Conservation (phyloP, 1,140 invertebrate species). For the Drosophila nannoptera region DNA sequence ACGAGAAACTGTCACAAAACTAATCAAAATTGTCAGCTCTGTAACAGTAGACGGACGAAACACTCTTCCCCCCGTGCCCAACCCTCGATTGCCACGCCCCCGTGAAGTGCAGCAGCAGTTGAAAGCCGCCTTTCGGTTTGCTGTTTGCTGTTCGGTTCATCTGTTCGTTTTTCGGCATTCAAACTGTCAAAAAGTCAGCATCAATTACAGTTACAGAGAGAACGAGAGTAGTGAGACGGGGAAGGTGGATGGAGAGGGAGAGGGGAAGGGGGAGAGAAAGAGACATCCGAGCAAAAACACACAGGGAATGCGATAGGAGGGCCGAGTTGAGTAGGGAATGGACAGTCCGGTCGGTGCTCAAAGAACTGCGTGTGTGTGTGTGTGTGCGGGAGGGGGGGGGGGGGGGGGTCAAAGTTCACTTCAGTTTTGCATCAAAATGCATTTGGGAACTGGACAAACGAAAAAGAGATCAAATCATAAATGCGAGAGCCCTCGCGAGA, state of each 20-base stretch:
- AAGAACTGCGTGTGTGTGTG: no score
- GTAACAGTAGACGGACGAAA: slow-evolving; percentile 35
- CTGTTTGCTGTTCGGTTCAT: slow-evolving; percentile 40
- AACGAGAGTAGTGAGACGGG: no score
- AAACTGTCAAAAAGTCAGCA: slow-evolving; percentile 78
- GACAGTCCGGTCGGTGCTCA: background rate
- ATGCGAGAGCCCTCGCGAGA: slow-evolving; percentile 23
- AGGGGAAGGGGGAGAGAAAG: slow-evolving; percentile 1
- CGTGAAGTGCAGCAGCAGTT: background rate
- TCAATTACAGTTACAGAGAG: slow-evolving; percentile 69
- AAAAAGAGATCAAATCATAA: slow-evolving; percentile 25
- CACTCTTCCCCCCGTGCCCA: no score
- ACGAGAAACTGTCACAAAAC: slow-evolving; percentile 74
- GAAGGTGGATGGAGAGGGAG: no score
- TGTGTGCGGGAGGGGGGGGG: slow-evolving; percentile 10
- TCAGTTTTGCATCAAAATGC: slow-evolving; percentile 74
- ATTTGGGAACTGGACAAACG: slow-evolving; percentile 40
- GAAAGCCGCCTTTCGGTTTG: background rate
- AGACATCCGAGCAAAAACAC: slow-evolving; percentile 60
- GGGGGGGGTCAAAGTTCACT: slow-evolving; percentile 47
- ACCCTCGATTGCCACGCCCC: background rate
- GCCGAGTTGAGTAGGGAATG: background rate
- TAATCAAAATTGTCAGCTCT: slow-evolving; percentile 72
- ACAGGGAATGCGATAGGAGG: slow-evolving; percentile 40
- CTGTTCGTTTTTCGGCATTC: slow-evolving; percentile 69